Conservation (phyloP, 2,888 invertebrate genomes). For the Lycophotia porphyrea region DNA sequence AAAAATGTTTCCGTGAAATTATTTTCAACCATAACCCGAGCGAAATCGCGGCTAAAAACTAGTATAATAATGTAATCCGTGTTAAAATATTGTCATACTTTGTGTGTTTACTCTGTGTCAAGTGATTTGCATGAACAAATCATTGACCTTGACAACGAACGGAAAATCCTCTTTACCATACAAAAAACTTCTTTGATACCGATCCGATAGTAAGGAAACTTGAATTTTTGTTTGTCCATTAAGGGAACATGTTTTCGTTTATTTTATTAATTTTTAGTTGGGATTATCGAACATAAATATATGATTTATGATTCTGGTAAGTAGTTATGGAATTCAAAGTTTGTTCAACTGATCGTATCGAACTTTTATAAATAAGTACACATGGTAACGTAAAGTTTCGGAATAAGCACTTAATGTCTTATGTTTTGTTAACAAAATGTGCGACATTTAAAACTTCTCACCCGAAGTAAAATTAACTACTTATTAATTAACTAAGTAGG, state of each 20-base stretch:
- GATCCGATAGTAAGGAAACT: slow-evolving; percentile 46
- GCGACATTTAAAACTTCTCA: background rate
- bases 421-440: background rate
- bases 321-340: slow-evolving; percentile 8
- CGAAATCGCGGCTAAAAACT: background rate
- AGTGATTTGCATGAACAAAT: slow-evolving; percentile 69
- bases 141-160: slow-evolving; percentile 66
- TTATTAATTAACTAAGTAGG: slow-evolving; percentile 15
- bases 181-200: slow-evolving; percentile 46
- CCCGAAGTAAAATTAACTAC: background rate
- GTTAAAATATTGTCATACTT: slow-evolving; percentile 58
- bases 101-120: slow-evolving; percentile 53
- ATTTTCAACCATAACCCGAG: background rate
- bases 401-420: background rate
- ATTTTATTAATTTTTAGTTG: slow-evolving; percentile 21
- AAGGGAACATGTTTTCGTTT: slow-evolving; percentile 42
- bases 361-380: slow-evolving; percentile 3
- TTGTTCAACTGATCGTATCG: slow-evolving; percentile 10
- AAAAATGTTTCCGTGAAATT: background rate
- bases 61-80: slow-evolving; percentile 32
- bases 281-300: slow-evolving; percentile 36
- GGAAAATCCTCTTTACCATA: slow-evolving; percentile 62
- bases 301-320: slow-evolving; percentile 17
- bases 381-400: background rate
- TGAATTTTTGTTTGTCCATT: slow-evolving; percentile 42